A percentile compares a stretch with the other conserved stretches of the same genome.
Conservation (phyloP, 2,888 invertebrate species). For the Mythimna albipuncta region DNA sequence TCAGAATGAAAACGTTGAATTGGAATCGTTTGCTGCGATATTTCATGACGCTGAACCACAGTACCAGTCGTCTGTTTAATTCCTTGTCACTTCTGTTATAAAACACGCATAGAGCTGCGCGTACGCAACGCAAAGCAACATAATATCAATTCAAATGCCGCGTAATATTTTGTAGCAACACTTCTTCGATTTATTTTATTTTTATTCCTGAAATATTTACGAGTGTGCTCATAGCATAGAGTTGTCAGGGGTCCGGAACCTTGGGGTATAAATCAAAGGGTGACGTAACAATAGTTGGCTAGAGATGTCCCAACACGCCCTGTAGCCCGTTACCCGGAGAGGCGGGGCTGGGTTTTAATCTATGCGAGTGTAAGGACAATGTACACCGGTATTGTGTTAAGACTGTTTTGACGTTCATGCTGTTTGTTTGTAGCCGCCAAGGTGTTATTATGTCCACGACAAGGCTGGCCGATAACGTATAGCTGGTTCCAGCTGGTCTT, state of each 20-base stretch:
- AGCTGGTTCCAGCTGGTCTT: constrained; percentile 45
- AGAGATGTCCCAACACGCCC: constrained; percentile 66
- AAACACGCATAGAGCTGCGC: constrained; percentile 39
- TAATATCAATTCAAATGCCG: constrained; percentile 60
- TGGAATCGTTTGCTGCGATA: constrained; percentile 27
- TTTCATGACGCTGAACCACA: constrained; percentile 23
- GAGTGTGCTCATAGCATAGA: constrained; percentile 54
- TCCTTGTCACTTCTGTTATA: constrained; percentile 25
- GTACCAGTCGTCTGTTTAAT: constrained; percentile 18
- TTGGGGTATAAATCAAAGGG: constrained; percentile 66
- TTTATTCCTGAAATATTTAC: constrained; percentile 61
- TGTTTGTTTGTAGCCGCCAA: constrained; percentile 56
- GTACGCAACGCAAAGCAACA: constrained; percentile 35
- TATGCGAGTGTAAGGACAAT: constrained; percentile 61
- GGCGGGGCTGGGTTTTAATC: constrained; percentile 61
- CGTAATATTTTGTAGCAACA: constrained; percentile 54
- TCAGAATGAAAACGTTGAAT: constrained; percentile 29
- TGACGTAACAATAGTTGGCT: constrained; percentile 71
- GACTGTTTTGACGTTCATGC: constrained; percentile 47
- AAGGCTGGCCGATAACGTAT: constrained; percentile 50
- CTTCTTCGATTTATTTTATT: constrained; percentile 59
- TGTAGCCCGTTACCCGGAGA: constrained; percentile 53
- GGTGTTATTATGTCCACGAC: constrained; percentile 50
- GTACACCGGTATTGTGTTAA: constrained; percentile 53
- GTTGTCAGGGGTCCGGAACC: constrained; percentile 53